Percentiles rank a stretch among this genome's conserved stretches.
Evolutionary conservation across 2,797 vertebrate species (phyloP).

Genomic region (Nyctibius grandis): DNA sequence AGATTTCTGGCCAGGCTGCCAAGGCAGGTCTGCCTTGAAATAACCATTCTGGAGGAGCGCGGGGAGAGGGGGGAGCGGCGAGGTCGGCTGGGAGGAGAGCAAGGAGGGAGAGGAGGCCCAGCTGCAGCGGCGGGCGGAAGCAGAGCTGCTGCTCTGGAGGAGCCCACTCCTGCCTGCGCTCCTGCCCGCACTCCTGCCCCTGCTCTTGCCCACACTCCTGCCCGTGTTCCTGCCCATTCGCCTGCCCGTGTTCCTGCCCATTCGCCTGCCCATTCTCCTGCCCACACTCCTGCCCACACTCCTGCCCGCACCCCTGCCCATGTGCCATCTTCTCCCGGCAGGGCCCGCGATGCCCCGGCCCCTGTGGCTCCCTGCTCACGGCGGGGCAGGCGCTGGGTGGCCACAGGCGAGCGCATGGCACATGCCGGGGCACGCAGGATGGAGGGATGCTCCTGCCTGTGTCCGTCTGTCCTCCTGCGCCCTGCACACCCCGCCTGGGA

Average conservation of each 20-base stretch:
- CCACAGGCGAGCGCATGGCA: not conserved
- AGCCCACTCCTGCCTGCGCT: not conserved
- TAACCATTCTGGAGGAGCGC: conserved; percentile 11
- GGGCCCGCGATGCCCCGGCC: fast-evolving
- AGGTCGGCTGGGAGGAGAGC: not conserved
- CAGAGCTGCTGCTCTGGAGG: fast-evolving
- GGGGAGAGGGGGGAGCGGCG: not conserved
- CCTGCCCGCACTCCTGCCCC: not conserved
- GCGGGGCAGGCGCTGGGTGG: fast-evolving
- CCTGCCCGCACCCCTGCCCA: not conserved
- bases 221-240: not conserved
- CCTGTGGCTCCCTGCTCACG: fast-evolving
- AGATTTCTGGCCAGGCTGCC: conserved; percentile 53
- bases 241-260: not conserved
- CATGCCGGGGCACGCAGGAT: fast-evolving
- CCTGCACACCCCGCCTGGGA: fast-evolving
- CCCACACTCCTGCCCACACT: too few relatives aligned
- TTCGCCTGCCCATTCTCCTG: too few relatives aligned
- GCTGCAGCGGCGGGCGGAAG: not conserved
- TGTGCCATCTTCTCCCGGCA: not conserved
- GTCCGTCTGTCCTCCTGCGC: not conserved
- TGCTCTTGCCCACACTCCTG: too few relatives aligned
- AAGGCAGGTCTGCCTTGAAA: conserved; percentile 59
- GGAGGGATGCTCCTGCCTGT: not conserved
- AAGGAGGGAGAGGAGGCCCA: conserved; percentile 9